phyloP scores from a whole-genome alignment of 2,888 invertebrate genomes.

The Odontothrips loti region DNA sequence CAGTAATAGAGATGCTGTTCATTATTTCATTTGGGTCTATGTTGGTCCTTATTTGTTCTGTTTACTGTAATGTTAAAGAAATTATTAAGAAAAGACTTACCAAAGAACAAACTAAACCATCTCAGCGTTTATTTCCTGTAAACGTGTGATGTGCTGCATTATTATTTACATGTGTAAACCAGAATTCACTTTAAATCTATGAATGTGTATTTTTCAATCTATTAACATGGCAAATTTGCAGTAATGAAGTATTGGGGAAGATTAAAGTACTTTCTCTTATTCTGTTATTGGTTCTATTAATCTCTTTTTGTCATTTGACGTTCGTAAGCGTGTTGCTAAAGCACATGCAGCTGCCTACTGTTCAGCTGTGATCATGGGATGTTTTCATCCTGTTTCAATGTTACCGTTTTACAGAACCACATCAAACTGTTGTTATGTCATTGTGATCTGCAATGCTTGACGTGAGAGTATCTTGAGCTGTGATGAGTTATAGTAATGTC shows the following conservation, averaged over 20 bases:
- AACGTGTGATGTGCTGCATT: no score
- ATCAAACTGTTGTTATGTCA: neutral
- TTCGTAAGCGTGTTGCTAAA: neutral
- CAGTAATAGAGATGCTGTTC: no score
- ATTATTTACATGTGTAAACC: no score
- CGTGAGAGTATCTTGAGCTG: neutral
- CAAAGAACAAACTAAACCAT: neutral
- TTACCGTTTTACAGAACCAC: neutral
- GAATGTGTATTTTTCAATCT: neutral
- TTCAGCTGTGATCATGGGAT: neutral
- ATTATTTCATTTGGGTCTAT: no score
- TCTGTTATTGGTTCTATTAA: neutral
- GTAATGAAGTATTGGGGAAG: neutral
- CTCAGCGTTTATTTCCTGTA: neutral
- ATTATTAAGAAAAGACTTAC: neutral
- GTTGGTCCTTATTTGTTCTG: neutral
- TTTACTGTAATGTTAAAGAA: neutral
- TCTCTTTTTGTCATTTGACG: neutral
- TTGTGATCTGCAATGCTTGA: neutral
- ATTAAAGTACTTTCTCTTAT: neutral
- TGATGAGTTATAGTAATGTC: constrained; percentile 11
- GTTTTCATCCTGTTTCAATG: neutral
- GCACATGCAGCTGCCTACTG: neutral
- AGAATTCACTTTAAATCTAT: no score
- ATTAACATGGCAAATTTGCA: neutral